Base-by-base conservation (phyloP, 2,888 invertebrate species). In the Calliphora vomitoria region DNA sequence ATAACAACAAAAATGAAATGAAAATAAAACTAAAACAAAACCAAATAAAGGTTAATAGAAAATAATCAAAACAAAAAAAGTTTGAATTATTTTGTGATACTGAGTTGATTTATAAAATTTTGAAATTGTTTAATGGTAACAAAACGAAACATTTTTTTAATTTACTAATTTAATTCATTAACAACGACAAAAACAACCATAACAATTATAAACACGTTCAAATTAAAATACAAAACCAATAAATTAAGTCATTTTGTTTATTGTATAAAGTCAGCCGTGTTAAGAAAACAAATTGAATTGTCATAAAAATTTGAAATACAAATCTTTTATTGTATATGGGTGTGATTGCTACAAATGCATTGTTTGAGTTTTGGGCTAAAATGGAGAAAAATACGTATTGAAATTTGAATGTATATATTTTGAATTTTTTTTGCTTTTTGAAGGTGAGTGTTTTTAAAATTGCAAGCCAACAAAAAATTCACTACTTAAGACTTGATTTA, bases 121-220 rank as follows among this genome's bases (percentile, higher is more conserved):
- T 50, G 1, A 50, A 50, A n/a, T n/a, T 13, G 13, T 47, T 4
- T 15, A 11, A 13, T 47, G 13, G 47, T 4, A 47, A 47, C 13
- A 47, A 47, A 55, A 53, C 18, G 8, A 20, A n/a, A n/a, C n/a
- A 44, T 20, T 13, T 20, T 13, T 44, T 66, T 72, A 20, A 41
- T 60, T 35, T 62, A 15, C 18, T 38, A 38, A 72, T 47, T n/a
- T 47, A 71, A 47, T 83, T 83, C 53, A 78, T 64, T 78, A 53
- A 78, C 64, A 78, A 76, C 41, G 20, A 47, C 6, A 25, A 62
- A 55, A 47, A 38, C 20, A 20, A 3, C 1, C 38, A 38, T 20
- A 74, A 58, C 20, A 74, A 82, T 44, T 41, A 18, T 41, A 64
- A 66, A 74, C 66, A 35, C 4, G 72, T 68, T 76, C 15, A 50